Base-by-base conservation (phyloP, 2,113 vertebrate genomes). In the Merops nubicus region DNA sequence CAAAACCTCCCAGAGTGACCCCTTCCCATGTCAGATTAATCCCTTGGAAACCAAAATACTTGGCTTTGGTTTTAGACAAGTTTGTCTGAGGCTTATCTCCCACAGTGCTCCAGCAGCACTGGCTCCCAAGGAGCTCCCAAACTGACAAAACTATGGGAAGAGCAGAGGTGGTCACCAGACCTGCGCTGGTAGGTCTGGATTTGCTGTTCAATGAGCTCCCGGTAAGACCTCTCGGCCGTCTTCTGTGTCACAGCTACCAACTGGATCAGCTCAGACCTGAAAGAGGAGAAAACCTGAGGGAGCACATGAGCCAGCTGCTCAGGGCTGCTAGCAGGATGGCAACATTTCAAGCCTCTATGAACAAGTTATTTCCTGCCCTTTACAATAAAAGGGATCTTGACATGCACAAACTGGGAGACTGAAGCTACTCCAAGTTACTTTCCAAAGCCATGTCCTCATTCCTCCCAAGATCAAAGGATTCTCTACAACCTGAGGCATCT, bases 221-320 rank as follows among this genome's bases (percentile, higher is more conserved):
- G 97, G 97, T 99, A 99, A 3, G 98, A 98, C 29, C 94, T 97
- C 97, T 99, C 99, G 0, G 99, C 99, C 5, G 98, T 98, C 96
- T 98, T 99, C 98, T 99, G 99, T 4, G 99, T 99, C 96, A 99
- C 99, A 0, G 99, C 99, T 25, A 99, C 99, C 98, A 99, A 95
- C 97, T 99, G 99, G 97, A 99, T 99, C 89, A 99, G 86, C 97
- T 99, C 99, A 1, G 99, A 99, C 97, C 99, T 99, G 98, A 19
- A 67, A 82, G 8, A 42, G 14, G 8, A 69, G 14, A 85, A 92
- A 65, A 83, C 22, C 29, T 36, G 29, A 91, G 64, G 67, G 73
- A 81, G 20, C 28, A 80, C 3, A 6, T 13, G 42, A 96, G 33
- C 50, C 63, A 93, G 45, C 51, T 72, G 76, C 70, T 60, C 60